phyloP scores from a whole-genome alignment of 1,140 invertebrate species.

The Drosophila melanogaster region DNA sequence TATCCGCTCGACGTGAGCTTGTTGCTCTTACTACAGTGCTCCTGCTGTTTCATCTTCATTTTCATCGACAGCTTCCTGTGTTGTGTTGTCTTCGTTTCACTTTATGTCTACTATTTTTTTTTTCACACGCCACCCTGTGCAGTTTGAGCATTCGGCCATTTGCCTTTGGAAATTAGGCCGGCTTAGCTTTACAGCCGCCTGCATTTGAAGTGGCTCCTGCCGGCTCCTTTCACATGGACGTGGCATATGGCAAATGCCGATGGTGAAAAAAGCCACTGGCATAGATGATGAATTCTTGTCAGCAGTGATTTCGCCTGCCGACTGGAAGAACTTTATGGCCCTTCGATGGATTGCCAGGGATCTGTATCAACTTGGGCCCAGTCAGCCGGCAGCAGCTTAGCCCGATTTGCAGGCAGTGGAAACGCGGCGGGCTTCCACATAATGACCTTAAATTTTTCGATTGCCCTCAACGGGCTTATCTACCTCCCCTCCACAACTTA shows the following conservation, averaged over 20 bases:
- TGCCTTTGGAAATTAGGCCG: slow-evolving; percentile 67
- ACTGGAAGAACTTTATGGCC: slow-evolving; percentile 30
- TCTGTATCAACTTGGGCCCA: slow-evolving; percentile 16
- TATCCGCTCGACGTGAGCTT: slow-evolving; percentile 50
- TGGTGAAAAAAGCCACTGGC: background rate
- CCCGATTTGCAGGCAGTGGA: slow-evolving; percentile 20
- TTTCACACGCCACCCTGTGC: slow-evolving; percentile 28
- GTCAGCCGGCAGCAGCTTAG: slow-evolving; percentile 29
- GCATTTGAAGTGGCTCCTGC: slow-evolving; percentile 38
- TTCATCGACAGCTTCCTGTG: slow-evolving; percentile 57
- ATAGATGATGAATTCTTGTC: slow-evolving; percentile 47
- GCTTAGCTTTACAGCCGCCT: slow-evolving; percentile 52
- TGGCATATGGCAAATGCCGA: slow-evolving; percentile 20
- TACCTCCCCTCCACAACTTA: background rate
- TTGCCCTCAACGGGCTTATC: slow-evolving; percentile 40
- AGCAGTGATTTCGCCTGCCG: slow-evolving; percentile 31
- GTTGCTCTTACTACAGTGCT: slow-evolving; percentile 22
- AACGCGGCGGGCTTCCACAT: slow-evolving; percentile 9
- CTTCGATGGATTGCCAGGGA: slow-evolving; percentile 41
- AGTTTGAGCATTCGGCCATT: slow-evolving; percentile 47
- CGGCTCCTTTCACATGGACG: slow-evolving; percentile 13
- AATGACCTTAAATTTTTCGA: slow-evolving; percentile 51
- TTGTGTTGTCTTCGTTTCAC: slow-evolving; percentile 34
- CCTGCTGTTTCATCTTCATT: slow-evolving; percentile 47
- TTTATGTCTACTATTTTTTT: slow-evolving; percentile 42